These are phyloP conservation scores for Ornithoptera priamus DNA, from an alignment of 2,888 invertebrate species.

Conservation along the genomic window DNA sequence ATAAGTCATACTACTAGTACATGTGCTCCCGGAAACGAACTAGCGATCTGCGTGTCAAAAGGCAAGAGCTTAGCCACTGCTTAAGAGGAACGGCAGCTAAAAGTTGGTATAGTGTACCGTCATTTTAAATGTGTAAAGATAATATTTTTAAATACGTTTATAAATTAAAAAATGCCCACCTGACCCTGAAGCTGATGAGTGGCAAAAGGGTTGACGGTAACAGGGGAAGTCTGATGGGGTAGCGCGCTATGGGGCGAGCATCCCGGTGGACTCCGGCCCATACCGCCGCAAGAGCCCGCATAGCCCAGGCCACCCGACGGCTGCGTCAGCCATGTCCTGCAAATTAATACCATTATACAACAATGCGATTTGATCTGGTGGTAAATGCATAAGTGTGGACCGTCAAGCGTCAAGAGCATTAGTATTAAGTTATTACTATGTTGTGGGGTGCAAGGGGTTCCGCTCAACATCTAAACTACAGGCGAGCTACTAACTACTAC, in stretches of 20 bases:
- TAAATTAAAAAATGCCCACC: slow-evolving; percentile 40
- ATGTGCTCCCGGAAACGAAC: too few species aligned
- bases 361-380: not conserved
- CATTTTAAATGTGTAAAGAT: too few species aligned
- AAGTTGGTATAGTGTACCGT: too few species aligned
- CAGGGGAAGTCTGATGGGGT: slow-evolving; percentile 66
- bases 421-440: too few species aligned
- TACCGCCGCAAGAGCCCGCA: slow-evolving; percentile 55
- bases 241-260: slow-evolving; percentile 63
- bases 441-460: too few species aligned
- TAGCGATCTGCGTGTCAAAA: too few species aligned
- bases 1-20: too few species aligned
- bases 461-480: not conserved
- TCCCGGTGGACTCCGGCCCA: slow-evolving; percentile 65
- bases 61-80: too few species aligned
- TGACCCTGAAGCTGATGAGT: slow-evolving; percentile 70
- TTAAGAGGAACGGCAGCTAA: too few species aligned
- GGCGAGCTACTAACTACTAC: too few species aligned
- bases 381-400: not conserved
- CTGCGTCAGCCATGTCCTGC: slow-evolving; percentile 66
- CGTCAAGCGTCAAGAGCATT: too few species aligned
- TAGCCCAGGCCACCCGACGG: slow-evolving; percentile 59
- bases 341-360: slow-evolving; percentile 34
- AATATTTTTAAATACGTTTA: too few species aligned
- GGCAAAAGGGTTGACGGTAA: slow-evolving; percentile 63